phyloP scores from a whole-genome alignment of 2,113 vertebrate genomes.

The Megaptera novaeangliae region DNA sequence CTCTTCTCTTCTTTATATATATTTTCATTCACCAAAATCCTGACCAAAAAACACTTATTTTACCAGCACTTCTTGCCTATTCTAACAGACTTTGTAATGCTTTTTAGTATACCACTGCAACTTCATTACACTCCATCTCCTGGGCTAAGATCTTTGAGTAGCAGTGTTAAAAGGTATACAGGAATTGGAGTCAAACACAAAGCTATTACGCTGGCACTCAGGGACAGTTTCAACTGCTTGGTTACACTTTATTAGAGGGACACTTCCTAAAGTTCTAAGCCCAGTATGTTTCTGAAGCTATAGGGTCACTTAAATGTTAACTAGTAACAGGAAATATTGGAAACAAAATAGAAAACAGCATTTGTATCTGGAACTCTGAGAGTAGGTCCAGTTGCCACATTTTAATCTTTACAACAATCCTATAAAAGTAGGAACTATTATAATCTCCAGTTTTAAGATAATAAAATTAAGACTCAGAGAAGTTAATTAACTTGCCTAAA shows the following conservation, averaged over 20 bases:
- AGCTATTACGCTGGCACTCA: not conserved
- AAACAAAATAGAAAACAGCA: not conserved
- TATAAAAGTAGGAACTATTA: not conserved
- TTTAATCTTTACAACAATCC: constrained; percentile 11
- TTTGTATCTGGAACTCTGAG: not conserved
- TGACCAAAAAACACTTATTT: not conserved
- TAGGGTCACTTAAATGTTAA: not conserved
- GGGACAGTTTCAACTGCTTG: not conserved
- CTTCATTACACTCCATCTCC: not conserved
- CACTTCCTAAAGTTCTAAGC: not conserved
- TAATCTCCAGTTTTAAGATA: constrained; percentile 29
- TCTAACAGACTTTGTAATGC: not conserved
- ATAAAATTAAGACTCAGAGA: constrained; percentile 22
- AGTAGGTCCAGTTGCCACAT: not conserved
- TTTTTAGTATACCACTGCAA: not conserved
- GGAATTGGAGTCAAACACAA: not conserved
- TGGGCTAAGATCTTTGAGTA: not conserved
- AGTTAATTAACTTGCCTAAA: constrained; percentile 37
- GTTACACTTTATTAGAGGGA: not conserved
- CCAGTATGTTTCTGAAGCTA: not conserved
- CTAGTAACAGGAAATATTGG: not conserved
- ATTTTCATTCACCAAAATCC: not conserved
- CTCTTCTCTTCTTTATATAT: not conserved
- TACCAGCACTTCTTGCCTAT: not conserved
- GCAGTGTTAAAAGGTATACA: not conserved